Evolutionary conservation across 2,797 vertebrate genomes (phyloP).

Genomic region (Diglossa cyanea): DNA sequence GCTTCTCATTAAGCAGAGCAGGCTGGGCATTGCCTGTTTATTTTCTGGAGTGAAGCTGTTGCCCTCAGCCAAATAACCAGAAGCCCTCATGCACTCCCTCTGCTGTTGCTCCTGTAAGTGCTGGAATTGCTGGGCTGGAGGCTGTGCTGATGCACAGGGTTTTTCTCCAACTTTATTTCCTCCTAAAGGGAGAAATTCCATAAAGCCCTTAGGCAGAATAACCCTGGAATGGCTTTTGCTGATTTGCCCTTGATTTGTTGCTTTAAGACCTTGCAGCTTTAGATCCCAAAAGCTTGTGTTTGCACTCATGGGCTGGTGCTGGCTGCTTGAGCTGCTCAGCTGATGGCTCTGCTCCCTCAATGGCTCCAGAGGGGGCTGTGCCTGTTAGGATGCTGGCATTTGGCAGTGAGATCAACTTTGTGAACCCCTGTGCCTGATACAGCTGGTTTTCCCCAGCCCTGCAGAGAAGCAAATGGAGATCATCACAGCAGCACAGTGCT

Average conservation of each 20-base stretch:
- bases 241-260: neutral
- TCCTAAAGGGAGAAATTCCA: neutral
- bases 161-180: neutral
- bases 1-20: neutral
- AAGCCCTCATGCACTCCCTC: neutral
- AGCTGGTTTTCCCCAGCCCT: neutral
- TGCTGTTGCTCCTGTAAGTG: neutral
- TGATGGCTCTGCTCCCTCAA: neutral
- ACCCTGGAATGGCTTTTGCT: neutral
- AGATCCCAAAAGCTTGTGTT: neutral
- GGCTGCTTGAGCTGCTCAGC: neutral
- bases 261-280: neutral
- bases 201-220: neutral
- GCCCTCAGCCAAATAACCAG: neutral
- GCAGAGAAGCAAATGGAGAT: neutral
- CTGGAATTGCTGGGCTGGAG: neutral
- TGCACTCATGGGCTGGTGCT: neutral
- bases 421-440: neutral
- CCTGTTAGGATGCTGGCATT: neutral
- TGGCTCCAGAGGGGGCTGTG: neutral
- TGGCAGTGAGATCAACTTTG: neutral
- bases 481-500: neutral
- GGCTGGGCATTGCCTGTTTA: neutral
- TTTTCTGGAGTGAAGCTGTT: neutral
- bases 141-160: neutral